Evolutionary conservation across 2,888 invertebrate genomes (phyloP).

Genomic region (Drosophila siamana): DNA sequence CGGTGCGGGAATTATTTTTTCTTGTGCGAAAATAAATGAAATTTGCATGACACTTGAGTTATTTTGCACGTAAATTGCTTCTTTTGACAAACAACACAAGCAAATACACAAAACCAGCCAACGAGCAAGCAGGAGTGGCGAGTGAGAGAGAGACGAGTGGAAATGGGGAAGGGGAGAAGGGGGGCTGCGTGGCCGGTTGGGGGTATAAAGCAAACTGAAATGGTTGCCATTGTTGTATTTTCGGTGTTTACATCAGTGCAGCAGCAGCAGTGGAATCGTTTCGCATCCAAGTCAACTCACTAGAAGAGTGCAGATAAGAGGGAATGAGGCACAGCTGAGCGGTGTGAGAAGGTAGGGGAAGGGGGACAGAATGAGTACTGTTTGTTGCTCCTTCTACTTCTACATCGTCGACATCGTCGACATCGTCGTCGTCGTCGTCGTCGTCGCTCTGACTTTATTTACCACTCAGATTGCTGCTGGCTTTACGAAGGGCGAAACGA

Average conservation of each 20-base stretch:
- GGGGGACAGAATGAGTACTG: not conserved
- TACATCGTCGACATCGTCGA: not conserved
- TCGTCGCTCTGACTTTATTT: conserved; percentile 47
- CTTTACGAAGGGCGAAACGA: conserved; percentile 62
- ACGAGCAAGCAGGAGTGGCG: conserved; percentile 26
- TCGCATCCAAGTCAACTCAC: conserved; percentile 63
- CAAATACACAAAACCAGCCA: conserved; percentile 70
- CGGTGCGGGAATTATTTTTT: conserved; percentile 76
- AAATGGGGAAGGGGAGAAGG: too few species aligned
- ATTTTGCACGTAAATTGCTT: conserved; percentile 85
- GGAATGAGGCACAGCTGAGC: too few species aligned
- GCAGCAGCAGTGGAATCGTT: conserved; percentile 34
- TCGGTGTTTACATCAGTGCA: conserved; percentile 78
- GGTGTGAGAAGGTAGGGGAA: not conserved
- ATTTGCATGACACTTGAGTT: conserved; percentile 85
- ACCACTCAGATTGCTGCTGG: conserved; percentile 64
- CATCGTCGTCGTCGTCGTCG: too few species aligned
- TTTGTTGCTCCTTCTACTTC: conserved; percentile 14
- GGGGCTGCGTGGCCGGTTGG: too few species aligned
- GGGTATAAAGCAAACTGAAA: conserved; percentile 62
- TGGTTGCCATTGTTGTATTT: conserved; percentile 80
- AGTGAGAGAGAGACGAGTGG: too few species aligned
- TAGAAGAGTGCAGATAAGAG: conserved; percentile 34
- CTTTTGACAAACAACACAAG: conserved; percentile 81
- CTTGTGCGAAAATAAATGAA: conserved; percentile 82